A percentile compares a stretch with the other conserved stretches of the same genome.
Conservation (phyloP, 2,888 invertebrate species). For the Elysia crispata region DNA sequence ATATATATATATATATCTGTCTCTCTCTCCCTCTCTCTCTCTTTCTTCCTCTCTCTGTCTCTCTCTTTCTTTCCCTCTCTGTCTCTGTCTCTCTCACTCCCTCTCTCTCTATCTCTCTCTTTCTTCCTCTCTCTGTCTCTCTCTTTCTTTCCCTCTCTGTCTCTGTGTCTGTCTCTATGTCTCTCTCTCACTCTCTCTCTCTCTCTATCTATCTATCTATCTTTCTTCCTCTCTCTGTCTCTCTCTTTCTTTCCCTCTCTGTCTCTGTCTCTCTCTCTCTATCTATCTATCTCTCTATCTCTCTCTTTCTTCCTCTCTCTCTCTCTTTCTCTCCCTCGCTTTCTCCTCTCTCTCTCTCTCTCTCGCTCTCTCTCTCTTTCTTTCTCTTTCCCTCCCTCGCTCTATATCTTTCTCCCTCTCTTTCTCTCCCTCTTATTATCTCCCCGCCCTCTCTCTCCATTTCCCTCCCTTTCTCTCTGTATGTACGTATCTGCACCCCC, state of each 20-base stretch:
- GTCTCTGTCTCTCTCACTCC: neutral
- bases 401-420: neutral
- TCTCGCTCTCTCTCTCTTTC: neutral
- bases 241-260: conserved; percentile 31
- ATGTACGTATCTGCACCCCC: no score
- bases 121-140: neutral
- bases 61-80: no score
- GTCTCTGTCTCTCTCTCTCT: conserved; percentile 31
- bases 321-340: neutral
- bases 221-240: conserved; percentile 35
- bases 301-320: conserved; percentile 26
- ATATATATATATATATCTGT: no score
- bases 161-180: conserved; percentile 59
- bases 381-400: neutral
- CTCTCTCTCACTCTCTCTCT: conserved; percentile 9
- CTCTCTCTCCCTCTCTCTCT: no score
- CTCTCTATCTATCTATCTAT: conserved; percentile 22
- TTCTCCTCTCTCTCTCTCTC: neutral
- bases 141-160: neutral
- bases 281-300: conserved; percentile 24
- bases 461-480: no score
- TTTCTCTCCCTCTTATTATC: neutral
- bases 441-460: no score
- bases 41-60: no score
- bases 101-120: neutral